Conservation (phyloP, 2,888 invertebrate genomes). For the Tenthredo scrophulariae region DNA sequence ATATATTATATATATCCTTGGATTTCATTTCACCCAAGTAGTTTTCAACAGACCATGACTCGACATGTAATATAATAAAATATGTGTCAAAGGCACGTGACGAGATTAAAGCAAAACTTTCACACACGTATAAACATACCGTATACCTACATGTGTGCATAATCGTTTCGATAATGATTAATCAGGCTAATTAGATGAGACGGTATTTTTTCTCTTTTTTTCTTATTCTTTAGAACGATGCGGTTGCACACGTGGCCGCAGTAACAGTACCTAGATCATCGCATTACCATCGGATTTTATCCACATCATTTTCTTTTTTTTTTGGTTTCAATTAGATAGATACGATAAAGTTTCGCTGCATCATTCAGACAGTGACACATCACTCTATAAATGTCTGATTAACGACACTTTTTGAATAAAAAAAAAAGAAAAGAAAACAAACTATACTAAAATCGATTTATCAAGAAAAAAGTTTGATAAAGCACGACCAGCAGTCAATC, state of each 20-base stretch:
- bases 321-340: neutral
- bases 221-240: neutral
- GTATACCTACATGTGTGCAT: neutral
- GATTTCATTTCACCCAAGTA: neutral
- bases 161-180: slow-evolving; percentile 34
- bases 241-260: neutral
- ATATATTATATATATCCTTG: neutral
- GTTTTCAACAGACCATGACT: slow-evolving; percentile 25
- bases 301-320: neutral
- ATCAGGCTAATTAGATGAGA: slow-evolving; percentile 23
- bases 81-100: slow-evolving; percentile 36
- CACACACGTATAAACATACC: neutral
- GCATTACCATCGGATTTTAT: neutral
- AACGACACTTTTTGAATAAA: neutral
- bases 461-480: too few species aligned
- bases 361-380: neutral
- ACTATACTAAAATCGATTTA: neutral
- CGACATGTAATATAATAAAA: neutral
- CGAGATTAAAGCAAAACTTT: slow-evolving; percentile 1
- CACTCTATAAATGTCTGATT: neutral
- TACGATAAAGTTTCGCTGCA: neutral
- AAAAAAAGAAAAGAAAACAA: neutral
- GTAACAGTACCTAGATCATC: neutral
- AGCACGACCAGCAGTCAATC: too few species aligned
- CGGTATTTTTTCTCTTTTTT: neutral